A percentile compares a stretch with the other conserved stretches of the same genome.
phyloP scores from a whole-genome alignment of 2,888 invertebrate species.

The Resseliella maxima region DNA sequence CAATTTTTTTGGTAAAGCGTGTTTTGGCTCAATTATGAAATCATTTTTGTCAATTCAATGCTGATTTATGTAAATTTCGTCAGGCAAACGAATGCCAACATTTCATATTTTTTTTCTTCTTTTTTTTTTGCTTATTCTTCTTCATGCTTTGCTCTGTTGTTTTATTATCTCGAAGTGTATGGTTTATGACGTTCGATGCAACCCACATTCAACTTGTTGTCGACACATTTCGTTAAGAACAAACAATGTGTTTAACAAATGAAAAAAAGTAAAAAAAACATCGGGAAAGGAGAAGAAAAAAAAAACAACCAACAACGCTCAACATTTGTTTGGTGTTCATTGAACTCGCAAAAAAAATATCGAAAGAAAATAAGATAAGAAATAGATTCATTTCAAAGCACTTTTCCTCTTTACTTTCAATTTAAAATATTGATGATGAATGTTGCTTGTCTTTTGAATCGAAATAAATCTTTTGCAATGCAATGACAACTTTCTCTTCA shows the following conservation, averaged over 20 bases:
- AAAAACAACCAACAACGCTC: too few relatives aligned
- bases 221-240: not conserved
- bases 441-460: too few relatives aligned
- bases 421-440: not conserved
- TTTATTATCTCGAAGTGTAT: too few relatives aligned
- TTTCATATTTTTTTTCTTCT: not conserved
- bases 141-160: too few relatives aligned
- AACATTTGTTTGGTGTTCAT: constrained; percentile 12
- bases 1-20: not conserved
- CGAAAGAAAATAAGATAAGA: not conserved
- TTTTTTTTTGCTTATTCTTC: too few relatives aligned
- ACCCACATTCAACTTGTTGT: constrained; percentile 14
- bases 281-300: too few relatives aligned
- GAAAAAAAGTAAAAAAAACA: not conserved
- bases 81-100: not conserved
- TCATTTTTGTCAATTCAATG: constrained; percentile 23
- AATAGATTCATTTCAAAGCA: too few relatives aligned
- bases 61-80: constrained; percentile 22
- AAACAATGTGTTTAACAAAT: not conserved
- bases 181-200: not conserved
- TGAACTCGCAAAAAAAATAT: not conserved
- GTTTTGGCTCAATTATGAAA: not conserved
- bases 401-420: not conserved
- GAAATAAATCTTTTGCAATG: not conserved
- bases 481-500: not conserved